Conservation (phyloP, 2,797 vertebrate genomes). For the Pristis pectinata region DNA sequence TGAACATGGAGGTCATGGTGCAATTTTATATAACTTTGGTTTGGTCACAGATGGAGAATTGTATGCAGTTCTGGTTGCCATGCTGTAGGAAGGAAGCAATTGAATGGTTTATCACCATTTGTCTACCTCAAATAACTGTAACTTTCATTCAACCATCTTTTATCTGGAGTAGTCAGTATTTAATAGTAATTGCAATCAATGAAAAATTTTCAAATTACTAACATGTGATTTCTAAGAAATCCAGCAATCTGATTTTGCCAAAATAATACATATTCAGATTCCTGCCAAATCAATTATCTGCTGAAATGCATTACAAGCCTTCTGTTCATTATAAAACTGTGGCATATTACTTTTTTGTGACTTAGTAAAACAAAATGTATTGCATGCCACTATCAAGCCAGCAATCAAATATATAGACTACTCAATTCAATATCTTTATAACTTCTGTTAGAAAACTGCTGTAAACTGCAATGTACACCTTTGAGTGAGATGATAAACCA, state of each 20-base stretch:
- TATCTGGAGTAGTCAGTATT: background rate
- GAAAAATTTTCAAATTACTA: background rate
- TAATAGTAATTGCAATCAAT: background rate
- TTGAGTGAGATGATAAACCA: background rate
- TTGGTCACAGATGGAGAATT: no score
- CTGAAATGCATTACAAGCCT: background rate
- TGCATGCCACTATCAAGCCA: background rate
- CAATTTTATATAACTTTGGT: no score
- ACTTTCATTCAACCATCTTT: background rate
- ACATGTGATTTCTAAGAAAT: background rate
- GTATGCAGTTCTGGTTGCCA: no score
- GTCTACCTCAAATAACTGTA: background rate
- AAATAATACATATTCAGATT: background rate
- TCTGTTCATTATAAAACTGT: background rate
- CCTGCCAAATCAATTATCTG: background rate
- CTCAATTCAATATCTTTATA: background rate
- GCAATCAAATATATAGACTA: background rate
- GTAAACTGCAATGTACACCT: background rate
- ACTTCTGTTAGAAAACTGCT: background rate
- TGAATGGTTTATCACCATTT: no score
- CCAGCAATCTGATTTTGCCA: conserved; percentile 16
- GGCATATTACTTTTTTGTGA: background rate
- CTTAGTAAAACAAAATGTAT: no score
- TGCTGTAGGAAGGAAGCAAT: no score
- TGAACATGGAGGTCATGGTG: no score